Conservation (phyloP, 2,113 vertebrate species). For the Caranx ignobilis region DNA sequence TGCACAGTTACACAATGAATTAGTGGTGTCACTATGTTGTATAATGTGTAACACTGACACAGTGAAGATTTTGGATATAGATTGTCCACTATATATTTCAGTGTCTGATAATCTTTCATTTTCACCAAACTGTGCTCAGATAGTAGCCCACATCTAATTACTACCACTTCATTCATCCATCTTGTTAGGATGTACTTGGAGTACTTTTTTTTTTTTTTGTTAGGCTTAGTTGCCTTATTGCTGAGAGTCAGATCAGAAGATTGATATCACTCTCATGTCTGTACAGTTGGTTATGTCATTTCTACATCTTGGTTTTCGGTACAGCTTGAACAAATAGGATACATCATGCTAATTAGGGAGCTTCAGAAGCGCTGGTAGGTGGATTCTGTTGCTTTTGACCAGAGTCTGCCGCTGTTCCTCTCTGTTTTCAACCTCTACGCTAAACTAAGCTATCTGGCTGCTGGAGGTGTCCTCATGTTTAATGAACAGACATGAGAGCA, state of each 20-base stretch:
- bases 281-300: background rate
- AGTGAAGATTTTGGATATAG: background rate
- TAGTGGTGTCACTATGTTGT: background rate
- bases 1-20: conserved; percentile 12
- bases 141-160: background rate
- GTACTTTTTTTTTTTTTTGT: background rate
- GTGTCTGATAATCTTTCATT: background rate
- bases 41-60: background rate
- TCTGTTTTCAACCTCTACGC: background rate
- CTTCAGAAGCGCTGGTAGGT: background rate
- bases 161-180: no score
- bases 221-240: background rate
- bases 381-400: background rate
- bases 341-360: no score
- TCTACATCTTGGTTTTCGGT: background rate
- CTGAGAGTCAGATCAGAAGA: background rate
- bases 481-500: background rate
- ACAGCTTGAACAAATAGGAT: background rate
- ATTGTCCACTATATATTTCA: background rate
- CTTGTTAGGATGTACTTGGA: background rate
- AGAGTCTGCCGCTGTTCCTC: background rate
- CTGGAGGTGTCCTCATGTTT: background rate
- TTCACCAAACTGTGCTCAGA: background rate
- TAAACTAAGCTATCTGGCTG: background rate
- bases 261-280: background rate